Evolutionary conservation across 92 coral and sea anemone genomes (phyloP).

Genomic region (Desmophyllum pertusum): DNA sequence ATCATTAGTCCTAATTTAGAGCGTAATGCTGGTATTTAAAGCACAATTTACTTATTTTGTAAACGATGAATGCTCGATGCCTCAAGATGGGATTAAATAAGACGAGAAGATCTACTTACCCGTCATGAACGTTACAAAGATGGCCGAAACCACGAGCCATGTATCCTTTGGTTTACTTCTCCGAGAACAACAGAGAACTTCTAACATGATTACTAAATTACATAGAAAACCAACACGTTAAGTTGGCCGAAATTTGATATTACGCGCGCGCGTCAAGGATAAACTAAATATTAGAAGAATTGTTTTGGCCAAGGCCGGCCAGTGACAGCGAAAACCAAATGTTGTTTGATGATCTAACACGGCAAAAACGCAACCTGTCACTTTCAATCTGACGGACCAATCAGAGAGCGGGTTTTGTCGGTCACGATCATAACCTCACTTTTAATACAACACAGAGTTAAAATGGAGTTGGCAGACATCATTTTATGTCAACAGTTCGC

Average conservation of each 20-base stretch:
- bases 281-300: conserved; percentile 24
- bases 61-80: neutral
- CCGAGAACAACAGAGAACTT: neutral
- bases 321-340: conserved; percentile 7
- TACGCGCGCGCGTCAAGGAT: neutral
- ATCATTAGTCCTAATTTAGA: neutral
- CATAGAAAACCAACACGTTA: neutral
- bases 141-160: conserved; percentile 13
- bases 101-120: conserved; percentile 12
- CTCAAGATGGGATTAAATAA: neutral
- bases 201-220: conserved; percentile 9
- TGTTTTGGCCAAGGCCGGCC: conserved; percentile 30
- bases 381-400: conserved; percentile 38
- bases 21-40: neutral
- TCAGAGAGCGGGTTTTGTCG: conserved; percentile 45
- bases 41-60: neutral
- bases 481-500: neutral
- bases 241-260: neutral
- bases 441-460: conserved; percentile 31
- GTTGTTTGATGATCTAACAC: conserved; percentile 71
- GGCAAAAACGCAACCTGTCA: conserved; percentile 75
- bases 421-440: conserved; percentile 35
- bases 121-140: neutral
- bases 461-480: neutral
- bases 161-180: neutral